Evolutionary conservation across 2,888 invertebrate genomes (phyloP).

Genomic region (Fragum whitleyi): DNA sequence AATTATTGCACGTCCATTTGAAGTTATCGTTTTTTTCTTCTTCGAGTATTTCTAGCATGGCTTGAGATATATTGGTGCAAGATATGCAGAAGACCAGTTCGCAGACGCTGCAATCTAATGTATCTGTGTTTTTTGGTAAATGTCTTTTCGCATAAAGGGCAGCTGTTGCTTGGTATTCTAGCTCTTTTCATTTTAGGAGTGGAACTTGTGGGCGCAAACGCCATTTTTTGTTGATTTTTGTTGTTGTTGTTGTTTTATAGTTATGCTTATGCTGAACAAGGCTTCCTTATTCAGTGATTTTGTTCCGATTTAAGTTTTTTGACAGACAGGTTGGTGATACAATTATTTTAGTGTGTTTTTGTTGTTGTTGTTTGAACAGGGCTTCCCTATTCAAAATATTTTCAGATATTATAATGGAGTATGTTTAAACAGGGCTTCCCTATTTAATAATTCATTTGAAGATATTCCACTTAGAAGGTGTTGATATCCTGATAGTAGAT

Average conservation of each 20-base stretch:
- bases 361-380: too few species aligned
- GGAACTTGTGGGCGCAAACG: not conserved
- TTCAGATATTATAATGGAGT: too few species aligned
- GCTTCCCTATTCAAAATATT: too few species aligned
- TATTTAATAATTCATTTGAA: too few species aligned
- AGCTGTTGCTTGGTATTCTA: constrained; percentile 3
- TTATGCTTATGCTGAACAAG: not conserved
- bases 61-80: not conserved
- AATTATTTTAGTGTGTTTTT: too few species aligned
- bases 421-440: too few species aligned
- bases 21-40: not conserved
- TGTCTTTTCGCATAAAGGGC: not conserved
- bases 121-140: not conserved
- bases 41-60: not conserved
- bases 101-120: not conserved
- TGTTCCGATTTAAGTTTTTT: too few species aligned
- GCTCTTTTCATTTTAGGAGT: constrained; percentile 1
- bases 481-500: too few species aligned
- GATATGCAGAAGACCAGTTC: not conserved
- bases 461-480: too few species aligned
- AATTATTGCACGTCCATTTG: not conserved
- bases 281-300: constrained; percentile 10
- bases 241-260: too few species aligned
- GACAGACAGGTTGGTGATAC: too few species aligned
- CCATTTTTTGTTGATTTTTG: not conserved